phyloP scores from a whole-genome alignment of 2,797 vertebrate species.

The Crenichthys baileyi region DNA sequence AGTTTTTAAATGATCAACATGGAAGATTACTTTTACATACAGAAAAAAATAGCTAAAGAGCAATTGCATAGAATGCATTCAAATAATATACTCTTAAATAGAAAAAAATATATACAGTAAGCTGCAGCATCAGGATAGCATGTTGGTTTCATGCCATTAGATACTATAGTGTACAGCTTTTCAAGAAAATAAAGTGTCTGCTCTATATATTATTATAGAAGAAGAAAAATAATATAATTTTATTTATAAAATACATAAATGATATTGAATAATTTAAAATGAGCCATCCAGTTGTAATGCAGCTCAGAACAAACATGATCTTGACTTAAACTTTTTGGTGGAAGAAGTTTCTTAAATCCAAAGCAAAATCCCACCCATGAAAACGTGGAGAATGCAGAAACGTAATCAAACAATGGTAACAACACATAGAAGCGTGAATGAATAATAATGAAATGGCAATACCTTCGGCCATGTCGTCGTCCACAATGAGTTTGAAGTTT shows the following conservation, averaged over 20 bases:
- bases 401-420: not conserved
- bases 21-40: not conserved
- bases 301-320: not conserved
- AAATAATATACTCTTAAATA: not conserved
- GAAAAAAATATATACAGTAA: not conserved
- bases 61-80: not conserved
- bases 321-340: not conserved
- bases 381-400: not conserved
- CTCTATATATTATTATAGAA: not conserved
- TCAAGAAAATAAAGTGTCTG: not conserved
- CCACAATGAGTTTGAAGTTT: constrained; percentile 92
- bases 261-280: not conserved
- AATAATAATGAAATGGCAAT: constrained; percentile 26
- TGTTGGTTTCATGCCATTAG: too few species aligned
- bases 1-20: too few species aligned
- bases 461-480: constrained; percentile 96
- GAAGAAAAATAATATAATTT: too few species aligned
- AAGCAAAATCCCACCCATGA: not conserved
- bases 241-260: not conserved
- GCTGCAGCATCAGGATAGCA: not conserved
- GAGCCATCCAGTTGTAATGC: not conserved
- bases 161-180: too few species aligned
- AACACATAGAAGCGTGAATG: not conserved
- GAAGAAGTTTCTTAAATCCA: too few species aligned
- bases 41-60: not conserved